Base-by-base conservation (phyloP, 2,113 vertebrate species). In the Nycticorax nycticorax region DNA sequence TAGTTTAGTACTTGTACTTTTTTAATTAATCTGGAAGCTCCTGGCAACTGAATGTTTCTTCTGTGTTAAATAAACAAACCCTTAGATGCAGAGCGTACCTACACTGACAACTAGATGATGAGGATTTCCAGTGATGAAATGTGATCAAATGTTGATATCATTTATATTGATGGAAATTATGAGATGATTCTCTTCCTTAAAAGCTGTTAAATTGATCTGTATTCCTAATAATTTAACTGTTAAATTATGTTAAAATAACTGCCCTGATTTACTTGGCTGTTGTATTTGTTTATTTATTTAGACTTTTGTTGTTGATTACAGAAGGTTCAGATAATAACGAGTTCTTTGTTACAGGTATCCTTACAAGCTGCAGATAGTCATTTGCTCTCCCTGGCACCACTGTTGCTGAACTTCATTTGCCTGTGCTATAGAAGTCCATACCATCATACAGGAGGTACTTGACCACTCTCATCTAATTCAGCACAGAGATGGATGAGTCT, bases 291-390 rank as follows among this genome's bases (percentile, higher is more conserved):
- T 19, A 27, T 45, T 28, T n/a, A 83, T 91, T 85, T 35, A 45
- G 48, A 28, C 24, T 69, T 95, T 18, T 68, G 5, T 48, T 85
- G 12, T 77, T 71, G n/a, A 19, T 69, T 84, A 24, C 10, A 3
- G 41, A 80, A 80, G 8, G 27, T 77, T 93, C 35, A 64, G 39
- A 27, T 92, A 83, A 76, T 90, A 92, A 80, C 32, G 15, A 69
- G 64, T 89, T 97, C 76, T 92, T 92, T 56, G 18, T 94, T 91
- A 48, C 56, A 82, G 56, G 43, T 92, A 7, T 81, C 76, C n/a
- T 93, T 93, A 67, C 37, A 92, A 92, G 56, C 80, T 87, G 47
- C 86, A 75, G 47, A 48, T 89, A 91, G 64, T 85, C 8, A 77
- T 77, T 93, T 84, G 41, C 32, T 63, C 41, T 84, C 3, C 3